Percentiles rank a stretch among this genome's conserved stretches.
These are phyloP conservation scores for Ibidorhyncha struthersii DNA, from an alignment of 2,113 vertebrate species.

Conservation along the genomic window DNA sequence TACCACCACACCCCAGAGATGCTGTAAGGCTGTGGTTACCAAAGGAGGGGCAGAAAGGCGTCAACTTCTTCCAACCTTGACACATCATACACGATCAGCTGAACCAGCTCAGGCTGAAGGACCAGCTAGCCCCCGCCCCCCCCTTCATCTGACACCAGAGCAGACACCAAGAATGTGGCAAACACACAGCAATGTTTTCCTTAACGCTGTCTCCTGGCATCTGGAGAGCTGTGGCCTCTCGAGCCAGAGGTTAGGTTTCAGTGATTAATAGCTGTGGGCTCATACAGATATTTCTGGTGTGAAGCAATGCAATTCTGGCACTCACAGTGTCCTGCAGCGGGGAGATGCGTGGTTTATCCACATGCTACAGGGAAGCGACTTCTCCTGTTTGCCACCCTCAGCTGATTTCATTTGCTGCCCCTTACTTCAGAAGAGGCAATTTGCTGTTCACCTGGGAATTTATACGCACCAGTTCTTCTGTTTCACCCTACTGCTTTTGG, in stretches of 20 bases:
- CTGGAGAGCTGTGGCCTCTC: background rate
- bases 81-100: fast-evolving
- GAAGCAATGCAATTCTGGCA: background rate
- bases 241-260: background rate
- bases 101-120: background rate
- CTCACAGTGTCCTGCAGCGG: background rate
- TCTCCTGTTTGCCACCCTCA: background rate
- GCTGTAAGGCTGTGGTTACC: background rate
- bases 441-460: background rate
- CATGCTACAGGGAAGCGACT: background rate
- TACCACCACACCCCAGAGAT: background rate
- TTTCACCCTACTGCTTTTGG: background rate
- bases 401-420: background rate
- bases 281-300: background rate
- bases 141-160: background rate
- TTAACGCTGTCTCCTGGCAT: background rate
- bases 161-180: background rate
- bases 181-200: background rate
- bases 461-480: background rate
- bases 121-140: background rate
- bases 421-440: background rate
- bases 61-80: background rate
- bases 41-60: background rate
- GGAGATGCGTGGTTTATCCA: background rate
- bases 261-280: background rate